Evolutionary conservation across 2,888 invertebrate genomes (phyloP), one percentile per base, ranked within the genome.

Genomic region (Hyles lineata): DNA sequence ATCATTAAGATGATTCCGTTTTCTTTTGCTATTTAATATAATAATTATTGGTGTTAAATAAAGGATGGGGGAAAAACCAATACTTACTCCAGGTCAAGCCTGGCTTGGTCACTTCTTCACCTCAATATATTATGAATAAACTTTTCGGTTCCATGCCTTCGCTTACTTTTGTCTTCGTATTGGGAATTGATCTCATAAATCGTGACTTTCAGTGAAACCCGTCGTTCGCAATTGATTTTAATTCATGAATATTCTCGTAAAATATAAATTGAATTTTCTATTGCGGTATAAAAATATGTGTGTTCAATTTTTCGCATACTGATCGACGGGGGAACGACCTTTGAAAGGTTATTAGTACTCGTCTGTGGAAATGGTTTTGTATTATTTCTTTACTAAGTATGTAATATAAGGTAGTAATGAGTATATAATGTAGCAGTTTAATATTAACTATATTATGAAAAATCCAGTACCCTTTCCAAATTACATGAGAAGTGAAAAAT

Each of bases 121-220:
- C 29, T 29, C 29, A 29, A 35, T 25, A 60, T 60, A 23, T 25
- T 60, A 62, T 29, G 19, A 62, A 25, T 25, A 62, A 62, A 62
- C 8, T 29, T 19, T 5, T 5, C 3, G 61, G 1, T 6, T 62
- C 32, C 19, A 62, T 8, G 19, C 19, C 29, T 62, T 61, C 29
- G 29, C 32, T 62, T 17, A 62, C 61, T 61, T 61, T 61, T 62
- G 6, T 29, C 29, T 62, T 32, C 29, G 29, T 62, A 62, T 60
- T 17, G 61, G 19, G 17, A 19, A 23, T 32, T 32, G 29, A 11
- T 62, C n/a, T 62, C 32, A 19, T 62, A 62, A 62, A 62, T 62
- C 32, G 25, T 19, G 7, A 19, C 19, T 32, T 29, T 52, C 52
- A 19, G 19, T 17, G 52, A 19, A 29, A 32, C 61, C 32, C 32